phyloP scores from a whole-genome alignment of 1,140 invertebrate species.

The Elysia chlorotica region DNA sequence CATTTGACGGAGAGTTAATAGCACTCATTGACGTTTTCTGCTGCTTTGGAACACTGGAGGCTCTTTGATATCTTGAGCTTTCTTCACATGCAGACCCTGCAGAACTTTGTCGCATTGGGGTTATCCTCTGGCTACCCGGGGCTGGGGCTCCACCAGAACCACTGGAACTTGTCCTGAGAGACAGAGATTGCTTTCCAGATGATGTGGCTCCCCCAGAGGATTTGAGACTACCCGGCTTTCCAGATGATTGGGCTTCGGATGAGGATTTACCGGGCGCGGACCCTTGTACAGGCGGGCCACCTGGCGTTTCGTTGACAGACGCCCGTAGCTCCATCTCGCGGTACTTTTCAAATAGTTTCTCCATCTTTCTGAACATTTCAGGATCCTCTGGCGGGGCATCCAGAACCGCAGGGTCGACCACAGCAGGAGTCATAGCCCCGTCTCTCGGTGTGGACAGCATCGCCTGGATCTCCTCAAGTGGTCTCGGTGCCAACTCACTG shows the following conservation, averaged over 20 bases:
- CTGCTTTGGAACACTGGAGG: constrained; percentile 11
- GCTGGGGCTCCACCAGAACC: neutral
- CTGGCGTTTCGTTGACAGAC: constrained; percentile 46
- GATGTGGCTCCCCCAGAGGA: constrained; percentile 1
- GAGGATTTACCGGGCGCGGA: neutral
- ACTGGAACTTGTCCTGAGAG: constrained; percentile 7
- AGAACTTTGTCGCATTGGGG: too few relatives aligned
- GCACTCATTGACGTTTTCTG: neutral
- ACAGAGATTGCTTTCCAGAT: neutral
- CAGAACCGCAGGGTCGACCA: constrained; percentile 27
- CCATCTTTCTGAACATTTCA: constrained; percentile 51
- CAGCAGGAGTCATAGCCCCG: constrained; percentile 30
- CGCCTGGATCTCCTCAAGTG: constrained; percentile 51
- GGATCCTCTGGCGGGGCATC: constrained; percentile 52
- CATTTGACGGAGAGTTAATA: constrained; percentile 5
- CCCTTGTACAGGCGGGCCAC: constrained; percentile 24
- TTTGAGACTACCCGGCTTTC: neutral
- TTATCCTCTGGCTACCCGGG: neutral
- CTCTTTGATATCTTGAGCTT: neutral
- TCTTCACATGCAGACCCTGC: neutral
- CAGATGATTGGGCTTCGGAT: neutral
- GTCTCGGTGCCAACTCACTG: constrained; percentile 34
- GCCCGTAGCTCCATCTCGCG: constrained; percentile 47
- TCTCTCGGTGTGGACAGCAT: constrained; percentile 43
- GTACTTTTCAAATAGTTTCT: constrained; percentile 48